Base-by-base conservation (phyloP, 2,888 invertebrate genomes). In the Drosophila affinis region DNA sequence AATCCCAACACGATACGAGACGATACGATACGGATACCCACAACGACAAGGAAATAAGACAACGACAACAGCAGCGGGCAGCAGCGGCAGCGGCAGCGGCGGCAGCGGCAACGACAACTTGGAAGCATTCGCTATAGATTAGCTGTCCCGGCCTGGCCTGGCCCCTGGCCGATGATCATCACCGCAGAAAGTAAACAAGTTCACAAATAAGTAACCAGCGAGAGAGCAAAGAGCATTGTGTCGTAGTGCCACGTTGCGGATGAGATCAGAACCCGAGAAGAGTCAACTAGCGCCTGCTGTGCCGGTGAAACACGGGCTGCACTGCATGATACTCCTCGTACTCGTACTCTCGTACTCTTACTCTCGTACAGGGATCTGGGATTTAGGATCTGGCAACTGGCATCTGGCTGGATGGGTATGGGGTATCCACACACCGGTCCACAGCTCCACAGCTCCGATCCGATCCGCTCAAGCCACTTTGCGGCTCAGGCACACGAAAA, bases 221-320 rank as follows among this genome's bases (percentile, higher is more conserved):
- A 18, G 18, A 14, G 59, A 58, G 57, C 63, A 63, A 54, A 51
- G 63, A 62, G 60, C 70, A 62, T 62, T 70, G 70, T 62, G 71
- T 70, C 21, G 17, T 45, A 53, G 53, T 14, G 39, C 45, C 47
- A 59, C n/a, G 69, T 51, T 14, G 45, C 63, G 64, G 62, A 81
- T 75, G 64, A 81, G 81, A 84, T 84, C 79, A 79, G 76, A 85
- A 73, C 83, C 83, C 47, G 61, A 75, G 32, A 62, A 75, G 32
- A 75, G 72, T 83, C 74, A 72, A 72, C 75, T 83, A 86, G 77
- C 78, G 81, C 86, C 82, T 81, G 82, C 86, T 86, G 87, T 83
- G 82, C 79, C 78, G 76, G 64, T 77, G 75, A 60, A 65, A 72
- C 71, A 68, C 58, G 62, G 69, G 54, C 72, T 51, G 67, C 67